These are phyloP conservation scores for Eudemis profundana DNA, from an alignment of 2,888 invertebrate genomes.

Conservation along the genomic window DNA sequence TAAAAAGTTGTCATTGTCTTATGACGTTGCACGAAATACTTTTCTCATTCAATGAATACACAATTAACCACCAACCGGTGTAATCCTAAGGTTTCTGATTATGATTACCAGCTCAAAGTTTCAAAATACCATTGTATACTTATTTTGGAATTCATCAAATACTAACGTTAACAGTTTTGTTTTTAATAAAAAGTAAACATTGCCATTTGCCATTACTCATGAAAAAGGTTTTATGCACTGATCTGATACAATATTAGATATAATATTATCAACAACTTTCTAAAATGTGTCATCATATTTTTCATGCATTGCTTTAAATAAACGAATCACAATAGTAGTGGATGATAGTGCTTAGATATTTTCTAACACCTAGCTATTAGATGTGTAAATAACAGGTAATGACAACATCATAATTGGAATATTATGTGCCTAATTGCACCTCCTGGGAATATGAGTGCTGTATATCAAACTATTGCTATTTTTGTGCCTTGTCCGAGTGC, in stretches of 20 bases:
- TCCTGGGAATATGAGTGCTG: too few species aligned
- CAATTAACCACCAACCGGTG: not conserved
- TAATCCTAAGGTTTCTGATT: not conserved
- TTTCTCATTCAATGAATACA: not conserved
- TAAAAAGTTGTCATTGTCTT: conserved; percentile 31
- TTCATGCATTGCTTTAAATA: not conserved
- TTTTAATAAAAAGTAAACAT: conserved; percentile 17
- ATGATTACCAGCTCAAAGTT: not conserved
- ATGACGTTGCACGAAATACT: conserved; percentile 50
- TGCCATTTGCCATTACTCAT: not conserved
- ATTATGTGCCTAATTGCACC: too few species aligned
- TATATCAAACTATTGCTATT: too few species aligned
- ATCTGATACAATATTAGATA: not conserved
- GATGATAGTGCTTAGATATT: too few species aligned
- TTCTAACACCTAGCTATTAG: too few species aligned
- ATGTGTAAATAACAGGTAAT: too few species aligned
- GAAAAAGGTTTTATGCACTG: conserved; percentile 9
- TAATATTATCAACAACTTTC: not conserved
- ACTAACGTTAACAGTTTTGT: too few species aligned
- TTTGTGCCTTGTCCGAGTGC: too few species aligned
- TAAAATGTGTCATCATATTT: not conserved
- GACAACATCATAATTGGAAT: too few species aligned
- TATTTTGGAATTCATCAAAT: too few species aligned
- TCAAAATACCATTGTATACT: not conserved
- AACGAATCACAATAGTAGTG: too few species aligned